A percentile compares a stretch with the other conserved stretches of the same genome.
phyloP scores from a whole-genome alignment of 2,113 vertebrate species.

The Salvelinus alpinus region DNA sequence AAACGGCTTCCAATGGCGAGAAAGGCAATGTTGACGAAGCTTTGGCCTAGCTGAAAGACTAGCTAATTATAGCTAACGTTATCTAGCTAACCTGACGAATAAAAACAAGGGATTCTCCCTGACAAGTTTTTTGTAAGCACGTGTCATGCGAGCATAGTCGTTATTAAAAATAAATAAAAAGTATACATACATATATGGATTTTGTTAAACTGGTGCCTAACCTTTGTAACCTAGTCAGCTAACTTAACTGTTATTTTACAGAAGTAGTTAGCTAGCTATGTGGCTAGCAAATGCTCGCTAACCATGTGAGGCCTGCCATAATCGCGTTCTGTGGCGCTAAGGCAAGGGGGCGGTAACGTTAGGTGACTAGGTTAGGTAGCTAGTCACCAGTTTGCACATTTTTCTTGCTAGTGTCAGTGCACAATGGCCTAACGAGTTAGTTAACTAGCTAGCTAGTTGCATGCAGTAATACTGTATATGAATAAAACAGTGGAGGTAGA shows the following conservation, averaged over 20 bases:
- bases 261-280: background rate
- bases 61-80: conserved; percentile 6
- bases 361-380: background rate
- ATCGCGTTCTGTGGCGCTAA: background rate
- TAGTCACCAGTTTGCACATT: no score
- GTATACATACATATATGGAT: no score
- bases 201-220: background rate
- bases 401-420: no score
- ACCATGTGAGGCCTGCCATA: conserved; percentile 31
- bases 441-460: no score
- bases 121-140: background rate
- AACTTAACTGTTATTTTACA: background rate
- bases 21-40: no score
- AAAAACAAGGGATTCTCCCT: conserved; percentile 10
- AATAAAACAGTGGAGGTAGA: no score
- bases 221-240: background rate
- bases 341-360: background rate
- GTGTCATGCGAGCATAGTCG: background rate
- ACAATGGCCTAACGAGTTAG: no score
- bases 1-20: background rate
- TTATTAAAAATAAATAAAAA: background rate
- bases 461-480: no score
- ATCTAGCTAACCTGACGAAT: conserved; percentile 11
- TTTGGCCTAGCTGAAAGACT: background rate
- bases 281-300: background rate